Evolutionary conservation across 1,140 invertebrate genomes (phyloP).

Genomic region (Sminthurinus signatus): DNA sequence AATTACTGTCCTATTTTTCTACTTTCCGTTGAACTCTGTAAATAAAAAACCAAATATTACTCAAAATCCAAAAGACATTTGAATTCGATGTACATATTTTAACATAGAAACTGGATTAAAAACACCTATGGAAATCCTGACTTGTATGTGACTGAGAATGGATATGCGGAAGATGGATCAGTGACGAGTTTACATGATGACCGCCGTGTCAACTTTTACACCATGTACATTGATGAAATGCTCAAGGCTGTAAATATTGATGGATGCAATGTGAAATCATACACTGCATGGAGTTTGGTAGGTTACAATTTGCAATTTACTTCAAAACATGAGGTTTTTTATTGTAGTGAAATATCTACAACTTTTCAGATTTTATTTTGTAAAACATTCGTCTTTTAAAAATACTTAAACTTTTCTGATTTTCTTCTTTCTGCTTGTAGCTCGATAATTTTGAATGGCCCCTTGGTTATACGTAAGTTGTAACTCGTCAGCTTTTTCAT

Average conservation of each 20-base stretch:
- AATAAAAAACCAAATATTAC: too few species aligned
- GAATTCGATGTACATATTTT: too few species aligned
- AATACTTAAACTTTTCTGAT: too few species aligned
- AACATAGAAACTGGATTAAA: slow-evolving; percentile 35
- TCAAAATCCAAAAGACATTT: too few species aligned
- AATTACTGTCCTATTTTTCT: too few species aligned
- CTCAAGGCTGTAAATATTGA: slow-evolving; percentile 29
- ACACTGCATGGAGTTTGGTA: slow-evolving; percentile 45
- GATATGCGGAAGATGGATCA: slow-evolving; percentile 13
- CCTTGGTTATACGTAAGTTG: slow-evolving; percentile 27
- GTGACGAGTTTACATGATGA: slow-evolving; percentile 38
- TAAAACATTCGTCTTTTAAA: too few species aligned
- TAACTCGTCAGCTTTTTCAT: not conserved
- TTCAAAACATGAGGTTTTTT: too few species aligned
- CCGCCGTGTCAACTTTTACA: slow-evolving; percentile 15
- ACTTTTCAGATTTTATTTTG: too few species aligned
- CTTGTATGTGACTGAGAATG: slow-evolving; percentile 31
- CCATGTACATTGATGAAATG: slow-evolving; percentile 28
- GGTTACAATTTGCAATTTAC: too few species aligned
- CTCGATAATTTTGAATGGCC: slow-evolving; percentile 66
- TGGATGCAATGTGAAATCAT: slow-evolving; percentile 30
- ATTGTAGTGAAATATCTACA: too few species aligned
- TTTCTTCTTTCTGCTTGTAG: too few species aligned
- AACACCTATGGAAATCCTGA: slow-evolving; percentile 24
- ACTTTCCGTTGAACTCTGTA: too few species aligned